Evolutionary conservation across 2,113 vertebrate genomes (phyloP).

Genomic region (Panthera leo): DNA sequence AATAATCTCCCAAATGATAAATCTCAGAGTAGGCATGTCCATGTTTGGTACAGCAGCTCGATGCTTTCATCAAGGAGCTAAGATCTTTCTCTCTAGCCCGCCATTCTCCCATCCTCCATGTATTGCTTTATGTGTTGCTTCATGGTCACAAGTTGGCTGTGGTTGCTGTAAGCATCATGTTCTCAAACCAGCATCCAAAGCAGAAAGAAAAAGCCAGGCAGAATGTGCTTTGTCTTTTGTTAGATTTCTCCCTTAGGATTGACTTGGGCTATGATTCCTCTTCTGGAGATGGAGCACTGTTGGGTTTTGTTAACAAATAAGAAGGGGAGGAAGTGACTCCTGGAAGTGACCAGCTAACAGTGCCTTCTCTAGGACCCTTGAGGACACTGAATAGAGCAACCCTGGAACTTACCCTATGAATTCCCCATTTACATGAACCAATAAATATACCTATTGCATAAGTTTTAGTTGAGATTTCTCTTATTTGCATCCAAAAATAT

Average conservation of each 20-base stretch:
- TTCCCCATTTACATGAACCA: background rate
- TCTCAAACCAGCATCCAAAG: background rate
- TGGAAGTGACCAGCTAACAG: background rate
- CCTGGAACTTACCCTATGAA: background rate
- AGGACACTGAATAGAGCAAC: background rate
- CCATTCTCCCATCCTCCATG: background rate
- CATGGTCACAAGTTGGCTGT: background rate
- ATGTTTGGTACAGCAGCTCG: background rate
- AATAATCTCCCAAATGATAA: background rate
- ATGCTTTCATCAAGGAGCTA: background rate
- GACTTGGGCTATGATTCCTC: background rate
- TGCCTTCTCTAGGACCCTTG: background rate
- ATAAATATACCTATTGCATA: background rate
- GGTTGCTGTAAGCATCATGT: background rate
- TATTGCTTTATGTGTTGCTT: background rate
- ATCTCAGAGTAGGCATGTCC: background rate
- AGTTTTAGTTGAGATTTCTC: background rate
- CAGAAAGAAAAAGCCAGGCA: background rate
- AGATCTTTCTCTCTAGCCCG: background rate
- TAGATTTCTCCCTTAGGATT: background rate
- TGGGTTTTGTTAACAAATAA: background rate
- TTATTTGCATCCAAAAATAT: background rate
- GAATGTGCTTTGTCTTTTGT: background rate
- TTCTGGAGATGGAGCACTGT: background rate
- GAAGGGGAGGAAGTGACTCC: background rate